These are phyloP conservation scores for Oryctes rhinoceros DNA, from an alignment of 1,140 invertebrate genomes.

Conservation along the genomic window DNA sequence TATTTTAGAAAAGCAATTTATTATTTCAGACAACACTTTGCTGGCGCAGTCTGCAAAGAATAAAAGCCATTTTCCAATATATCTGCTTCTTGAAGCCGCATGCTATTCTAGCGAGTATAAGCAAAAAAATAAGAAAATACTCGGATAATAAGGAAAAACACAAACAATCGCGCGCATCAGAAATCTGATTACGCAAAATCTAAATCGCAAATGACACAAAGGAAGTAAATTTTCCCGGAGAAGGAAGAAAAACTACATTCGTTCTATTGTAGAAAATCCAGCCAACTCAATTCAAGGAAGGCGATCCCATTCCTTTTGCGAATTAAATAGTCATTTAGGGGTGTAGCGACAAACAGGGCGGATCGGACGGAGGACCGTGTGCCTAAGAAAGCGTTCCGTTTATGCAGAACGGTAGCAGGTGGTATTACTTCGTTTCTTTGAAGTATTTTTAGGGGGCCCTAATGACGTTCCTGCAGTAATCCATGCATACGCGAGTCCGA, in stretches of 20 bases:
- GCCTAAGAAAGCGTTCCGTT: conserved; percentile 19
- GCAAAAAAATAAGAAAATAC: not conserved
- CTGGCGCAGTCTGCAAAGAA: too few relatives aligned
- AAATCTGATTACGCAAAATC: conserved; percentile 54
- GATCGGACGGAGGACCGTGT: not conserved
- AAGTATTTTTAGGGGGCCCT: conserved; percentile 35
- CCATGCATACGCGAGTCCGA: conserved; percentile 28
- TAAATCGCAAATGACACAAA: conserved; percentile 56
- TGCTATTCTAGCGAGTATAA: too few relatives aligned
- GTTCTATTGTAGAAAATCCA: conserved; percentile 51
- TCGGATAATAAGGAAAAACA: not conserved
- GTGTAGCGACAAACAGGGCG: conserved; percentile 44
- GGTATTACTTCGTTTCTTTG: conserved; percentile 37
- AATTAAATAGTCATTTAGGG: conserved; percentile 49
- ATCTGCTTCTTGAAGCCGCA: too few relatives aligned
- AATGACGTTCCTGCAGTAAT: conserved; percentile 38
- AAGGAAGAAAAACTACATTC: conserved; percentile 47
- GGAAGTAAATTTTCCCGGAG: conserved; percentile 50
- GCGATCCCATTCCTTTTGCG: conserved; percentile 46
- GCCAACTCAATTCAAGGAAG: conserved; percentile 51
- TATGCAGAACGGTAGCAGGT: conserved; percentile 37
- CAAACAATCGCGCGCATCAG: not conserved
- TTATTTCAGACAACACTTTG: too few relatives aligned
- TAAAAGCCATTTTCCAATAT: too few relatives aligned
- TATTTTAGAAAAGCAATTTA: too few relatives aligned